phyloP scores from a whole-genome alignment of 2,113 vertebrate genomes.

The Aegithalos caudatus region DNA sequence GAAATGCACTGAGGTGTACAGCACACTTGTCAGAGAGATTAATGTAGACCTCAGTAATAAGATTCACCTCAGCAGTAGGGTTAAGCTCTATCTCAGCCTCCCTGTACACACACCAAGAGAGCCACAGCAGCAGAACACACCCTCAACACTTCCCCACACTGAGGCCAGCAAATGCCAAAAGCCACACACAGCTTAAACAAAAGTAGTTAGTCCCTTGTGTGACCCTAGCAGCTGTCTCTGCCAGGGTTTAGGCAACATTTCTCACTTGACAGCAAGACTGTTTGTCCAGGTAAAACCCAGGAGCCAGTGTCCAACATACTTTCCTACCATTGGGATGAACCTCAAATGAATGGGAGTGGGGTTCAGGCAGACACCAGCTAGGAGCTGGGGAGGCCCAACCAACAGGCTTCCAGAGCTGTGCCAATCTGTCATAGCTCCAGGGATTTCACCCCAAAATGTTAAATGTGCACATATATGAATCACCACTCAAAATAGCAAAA shows the following conservation, averaged over 20 bases:
- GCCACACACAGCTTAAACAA: neutral
- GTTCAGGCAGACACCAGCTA: neutral
- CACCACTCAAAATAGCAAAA: neutral
- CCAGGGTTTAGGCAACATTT: neutral
- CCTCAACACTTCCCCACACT: neutral
- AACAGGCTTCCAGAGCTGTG: neutral
- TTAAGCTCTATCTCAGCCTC: neutral
- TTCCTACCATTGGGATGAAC: neutral
- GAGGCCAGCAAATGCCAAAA: neutral
- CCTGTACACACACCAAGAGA: neutral
- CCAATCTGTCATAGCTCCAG: neutral
- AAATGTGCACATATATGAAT: neutral
- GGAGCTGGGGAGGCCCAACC: neutral
- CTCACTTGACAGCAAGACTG: neutral
- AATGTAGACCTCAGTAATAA: neutral
- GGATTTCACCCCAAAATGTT: neutral
- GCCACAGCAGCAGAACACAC: neutral
- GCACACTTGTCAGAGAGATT: neutral
- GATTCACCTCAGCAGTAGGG: slow-evolving; percentile 9
- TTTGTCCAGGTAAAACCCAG: neutral
- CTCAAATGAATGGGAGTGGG: neutral
- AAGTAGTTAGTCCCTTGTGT: neutral
- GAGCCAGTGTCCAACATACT: neutral
- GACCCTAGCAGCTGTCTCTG: neutral
- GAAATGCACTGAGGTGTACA: neutral